Evolutionary conservation across 2,888 invertebrate genomes (phyloP).

Genomic region (Alviniconcha strummeri): DNA sequence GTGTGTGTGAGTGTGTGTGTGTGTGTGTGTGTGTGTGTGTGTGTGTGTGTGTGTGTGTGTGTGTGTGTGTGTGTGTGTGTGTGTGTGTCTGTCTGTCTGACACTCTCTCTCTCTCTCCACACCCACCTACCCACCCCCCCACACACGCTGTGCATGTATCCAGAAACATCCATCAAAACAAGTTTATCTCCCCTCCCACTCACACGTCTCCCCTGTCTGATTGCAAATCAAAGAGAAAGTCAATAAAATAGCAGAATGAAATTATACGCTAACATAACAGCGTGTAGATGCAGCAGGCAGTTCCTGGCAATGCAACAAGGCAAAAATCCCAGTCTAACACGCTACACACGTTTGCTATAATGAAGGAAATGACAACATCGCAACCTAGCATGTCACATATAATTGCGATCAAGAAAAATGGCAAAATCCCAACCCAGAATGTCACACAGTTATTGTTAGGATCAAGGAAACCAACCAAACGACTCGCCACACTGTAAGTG

Average conservation of each 20-base stretch:
- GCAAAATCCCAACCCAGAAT: background rate
- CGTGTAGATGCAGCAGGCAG: no score
- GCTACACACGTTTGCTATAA: background rate
- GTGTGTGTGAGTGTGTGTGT: no score
- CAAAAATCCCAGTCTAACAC: no score
- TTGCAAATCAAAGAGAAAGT: no score
- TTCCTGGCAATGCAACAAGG: no score
- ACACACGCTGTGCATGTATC: background rate
- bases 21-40: no score
- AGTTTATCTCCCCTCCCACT: background rate
- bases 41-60: background rate
- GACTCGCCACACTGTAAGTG: no score
- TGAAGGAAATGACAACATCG: background rate
- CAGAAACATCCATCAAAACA: background rate
- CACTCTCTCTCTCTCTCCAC: background rate
- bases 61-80: background rate
- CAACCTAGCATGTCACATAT: background rate
- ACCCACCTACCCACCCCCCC: background rate
- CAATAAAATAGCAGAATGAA: no score
- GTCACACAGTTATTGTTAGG: background rate
- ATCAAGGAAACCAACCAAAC: background rate
- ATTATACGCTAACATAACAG: no score
- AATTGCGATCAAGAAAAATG: background rate
- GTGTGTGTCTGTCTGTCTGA: background rate
- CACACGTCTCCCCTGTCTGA: no score